These are phyloP conservation scores for Mimas tiliae DNA, from an alignment of 2,888 invertebrate genomes.

Conservation along the genomic window DNA sequence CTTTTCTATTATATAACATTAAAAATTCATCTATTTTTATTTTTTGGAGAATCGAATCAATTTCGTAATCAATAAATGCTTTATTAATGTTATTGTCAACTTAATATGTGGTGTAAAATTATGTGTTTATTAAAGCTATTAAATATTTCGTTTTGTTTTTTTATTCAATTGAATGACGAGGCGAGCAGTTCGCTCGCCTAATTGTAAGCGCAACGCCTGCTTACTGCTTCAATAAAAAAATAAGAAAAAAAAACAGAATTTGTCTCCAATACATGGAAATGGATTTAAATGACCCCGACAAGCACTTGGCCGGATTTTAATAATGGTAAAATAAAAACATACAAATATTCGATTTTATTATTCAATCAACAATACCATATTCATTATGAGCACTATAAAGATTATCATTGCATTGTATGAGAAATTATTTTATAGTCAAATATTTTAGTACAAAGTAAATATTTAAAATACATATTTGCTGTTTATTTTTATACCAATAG, in stretches of 20 bases:
- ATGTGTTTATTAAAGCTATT: slow-evolving; percentile 13
- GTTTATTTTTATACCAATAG: too few species aligned
- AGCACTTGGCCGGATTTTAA: too few species aligned
- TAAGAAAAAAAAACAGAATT: too few species aligned
- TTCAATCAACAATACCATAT: slow-evolving; percentile 8
- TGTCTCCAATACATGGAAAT: too few species aligned
- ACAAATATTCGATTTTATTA: slow-evolving; percentile 10
- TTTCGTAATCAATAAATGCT: not conserved
- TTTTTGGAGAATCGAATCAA: not conserved
- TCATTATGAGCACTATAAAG: slow-evolving; percentile 11
- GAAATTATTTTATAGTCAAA: not conserved
- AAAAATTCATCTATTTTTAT: too few species aligned
- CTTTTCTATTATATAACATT: too few species aligned
- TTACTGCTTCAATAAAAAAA: too few species aligned
- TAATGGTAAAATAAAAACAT: not conserved
- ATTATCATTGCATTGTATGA: slow-evolving; percentile 11
- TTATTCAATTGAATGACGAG: not conserved
- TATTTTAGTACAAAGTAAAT: slow-evolving; percentile 2
- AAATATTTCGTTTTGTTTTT: not conserved
- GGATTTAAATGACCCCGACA: too few species aligned
- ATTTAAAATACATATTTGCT: too few species aligned
- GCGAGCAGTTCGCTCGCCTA: too few species aligned
- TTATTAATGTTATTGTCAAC: not conserved
- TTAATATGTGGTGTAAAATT: not conserved
- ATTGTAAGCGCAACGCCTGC: too few species aligned